These are phyloP conservation scores for Gisinianus flammeolus DNA, from an alignment of 2,888 invertebrate species.

Conservation along the genomic window DNA sequence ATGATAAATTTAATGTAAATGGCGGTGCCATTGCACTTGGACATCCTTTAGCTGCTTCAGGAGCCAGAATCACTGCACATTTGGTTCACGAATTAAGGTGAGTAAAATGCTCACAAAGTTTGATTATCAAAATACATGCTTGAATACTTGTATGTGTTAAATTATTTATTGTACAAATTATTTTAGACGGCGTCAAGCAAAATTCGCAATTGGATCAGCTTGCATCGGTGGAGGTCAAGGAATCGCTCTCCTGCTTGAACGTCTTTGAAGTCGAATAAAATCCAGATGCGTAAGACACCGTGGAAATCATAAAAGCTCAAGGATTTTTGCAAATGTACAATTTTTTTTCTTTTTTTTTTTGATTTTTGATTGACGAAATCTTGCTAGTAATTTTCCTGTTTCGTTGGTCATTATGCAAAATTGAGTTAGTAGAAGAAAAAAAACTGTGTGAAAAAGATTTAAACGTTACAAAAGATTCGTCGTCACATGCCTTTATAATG, in stretches of 20 bases:
- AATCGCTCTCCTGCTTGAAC: constrained; percentile 88
- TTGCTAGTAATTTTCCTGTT: too few species aligned
- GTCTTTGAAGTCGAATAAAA: constrained; percentile 42
- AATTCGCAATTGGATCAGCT: constrained; percentile 90
- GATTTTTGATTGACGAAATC: too few species aligned
- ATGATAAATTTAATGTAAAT: constrained; percentile 76
- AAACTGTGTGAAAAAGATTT: too few species aligned
- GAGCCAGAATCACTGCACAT: constrained; percentile 88
- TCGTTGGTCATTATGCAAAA: too few species aligned
- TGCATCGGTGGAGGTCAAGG: constrained; percentile 91
- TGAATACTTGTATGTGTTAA: too few species aligned
- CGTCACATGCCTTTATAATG: too few species aligned
- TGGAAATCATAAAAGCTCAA: background rate
- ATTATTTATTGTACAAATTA: constrained; percentile 50
- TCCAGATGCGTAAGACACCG: background rate
- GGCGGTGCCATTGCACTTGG: constrained; percentile 76
- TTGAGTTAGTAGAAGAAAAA: too few species aligned
- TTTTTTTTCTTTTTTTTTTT: background rate
- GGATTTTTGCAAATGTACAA: background rate
- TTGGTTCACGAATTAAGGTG: constrained; percentile 82
- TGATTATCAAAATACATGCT: too few species aligned
- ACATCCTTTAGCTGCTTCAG: constrained; percentile 96
- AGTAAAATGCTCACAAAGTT: too few species aligned
- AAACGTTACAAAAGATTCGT: too few species aligned
- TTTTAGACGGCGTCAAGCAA: constrained; percentile 79